phyloP scores from a whole-genome alignment of 2,888 invertebrate species.

The Tigriopus californicus region DNA sequence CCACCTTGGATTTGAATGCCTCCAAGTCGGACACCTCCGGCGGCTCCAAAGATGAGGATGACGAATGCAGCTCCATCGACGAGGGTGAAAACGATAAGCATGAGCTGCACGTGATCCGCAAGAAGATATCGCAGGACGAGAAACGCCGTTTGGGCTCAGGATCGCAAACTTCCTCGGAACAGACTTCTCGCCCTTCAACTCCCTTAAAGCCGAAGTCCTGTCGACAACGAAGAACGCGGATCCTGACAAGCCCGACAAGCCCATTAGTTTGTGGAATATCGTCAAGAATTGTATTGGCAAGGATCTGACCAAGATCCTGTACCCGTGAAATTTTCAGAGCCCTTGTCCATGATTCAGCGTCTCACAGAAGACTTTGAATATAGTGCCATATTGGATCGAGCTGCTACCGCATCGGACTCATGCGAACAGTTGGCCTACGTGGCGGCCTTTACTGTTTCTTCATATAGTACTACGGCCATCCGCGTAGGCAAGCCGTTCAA shows the following conservation, averaged over 20 bases:
- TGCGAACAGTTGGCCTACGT: slow-evolving; percentile 86
- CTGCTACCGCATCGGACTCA: slow-evolving; percentile 60
- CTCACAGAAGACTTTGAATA: slow-evolving; percentile 97
- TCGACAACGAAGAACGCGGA: slow-evolving; percentile 49
- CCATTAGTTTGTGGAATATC: slow-evolving; percentile 92
- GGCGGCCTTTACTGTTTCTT: slow-evolving; percentile 74
- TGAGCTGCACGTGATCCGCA: too few relatives aligned
- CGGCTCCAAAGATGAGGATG: too few relatives aligned
- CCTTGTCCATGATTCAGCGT: slow-evolving; percentile 92
- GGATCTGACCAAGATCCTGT: slow-evolving; percentile 98
- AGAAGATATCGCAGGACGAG: too few relatives aligned
- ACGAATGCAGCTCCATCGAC: too few relatives aligned
- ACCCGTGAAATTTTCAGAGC: slow-evolving; percentile 98
- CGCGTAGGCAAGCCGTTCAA: slow-evolving; percentile 96
- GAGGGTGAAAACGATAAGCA: too few relatives aligned
- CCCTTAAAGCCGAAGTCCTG: slow-evolving; percentile 9
- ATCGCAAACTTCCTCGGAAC: neutral
- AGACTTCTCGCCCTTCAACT: neutral
- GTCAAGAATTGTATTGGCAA: slow-evolving; percentile 99
- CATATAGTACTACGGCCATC: slow-evolving; percentile 32
- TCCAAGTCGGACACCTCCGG: too few relatives aligned
- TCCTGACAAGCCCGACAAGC: slow-evolving; percentile 88
- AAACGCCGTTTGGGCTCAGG: too few relatives aligned
- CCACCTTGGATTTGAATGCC: too few relatives aligned
- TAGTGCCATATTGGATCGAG: slow-evolving; percentile 66